Evolutionary conservation across 2,113 vertebrate genomes (phyloP).

Genomic region (Fulmarus glacialis): DNA sequence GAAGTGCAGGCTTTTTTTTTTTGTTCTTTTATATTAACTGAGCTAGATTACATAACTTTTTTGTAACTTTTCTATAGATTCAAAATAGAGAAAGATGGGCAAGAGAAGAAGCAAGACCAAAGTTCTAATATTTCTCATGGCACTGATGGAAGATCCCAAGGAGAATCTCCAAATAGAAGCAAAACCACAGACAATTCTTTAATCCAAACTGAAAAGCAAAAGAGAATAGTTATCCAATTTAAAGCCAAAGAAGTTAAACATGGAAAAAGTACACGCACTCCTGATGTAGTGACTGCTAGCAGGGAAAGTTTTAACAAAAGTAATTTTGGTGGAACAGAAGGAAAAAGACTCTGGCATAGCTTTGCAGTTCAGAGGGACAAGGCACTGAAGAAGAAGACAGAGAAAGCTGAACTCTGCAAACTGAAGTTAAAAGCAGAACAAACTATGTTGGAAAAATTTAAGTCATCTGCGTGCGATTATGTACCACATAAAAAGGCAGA

Average conservation of each 20-base stretch:
- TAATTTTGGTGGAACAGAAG: background rate
- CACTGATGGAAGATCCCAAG: background rate
- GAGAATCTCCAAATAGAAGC: slow-evolving; percentile 24
- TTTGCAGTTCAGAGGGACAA: slow-evolving; percentile 54
- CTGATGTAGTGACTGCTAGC: background rate
- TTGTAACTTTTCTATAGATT: slow-evolving; percentile 43
- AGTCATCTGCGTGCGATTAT: background rate
- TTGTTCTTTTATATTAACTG: background rate
- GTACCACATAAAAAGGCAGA: background rate
- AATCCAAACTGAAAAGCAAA: slow-evolving; percentile 25
- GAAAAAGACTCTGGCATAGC: slow-evolving; percentile 32
- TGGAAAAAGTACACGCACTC: background rate
- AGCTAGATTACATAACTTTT: background rate
- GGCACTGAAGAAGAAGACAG: slow-evolving; percentile 43
- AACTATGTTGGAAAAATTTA: slow-evolving; percentile 44
- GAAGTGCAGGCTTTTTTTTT: background rate
- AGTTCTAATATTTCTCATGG: background rate
- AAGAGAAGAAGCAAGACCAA: slow-evolving; percentile 34
- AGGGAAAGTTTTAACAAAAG: background rate
- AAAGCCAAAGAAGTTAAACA: slow-evolving; percentile 64
- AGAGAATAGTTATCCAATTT: slow-evolving; percentile 54
- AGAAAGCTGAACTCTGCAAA: slow-evolving; percentile 17
- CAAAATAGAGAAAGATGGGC: background rate
- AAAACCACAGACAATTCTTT: background rate
- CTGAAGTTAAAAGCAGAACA: slow-evolving; percentile 39